Evolutionary conservation across 2,888 invertebrate genomes (phyloP).

Genomic region (Seladonia tumulorum): DNA sequence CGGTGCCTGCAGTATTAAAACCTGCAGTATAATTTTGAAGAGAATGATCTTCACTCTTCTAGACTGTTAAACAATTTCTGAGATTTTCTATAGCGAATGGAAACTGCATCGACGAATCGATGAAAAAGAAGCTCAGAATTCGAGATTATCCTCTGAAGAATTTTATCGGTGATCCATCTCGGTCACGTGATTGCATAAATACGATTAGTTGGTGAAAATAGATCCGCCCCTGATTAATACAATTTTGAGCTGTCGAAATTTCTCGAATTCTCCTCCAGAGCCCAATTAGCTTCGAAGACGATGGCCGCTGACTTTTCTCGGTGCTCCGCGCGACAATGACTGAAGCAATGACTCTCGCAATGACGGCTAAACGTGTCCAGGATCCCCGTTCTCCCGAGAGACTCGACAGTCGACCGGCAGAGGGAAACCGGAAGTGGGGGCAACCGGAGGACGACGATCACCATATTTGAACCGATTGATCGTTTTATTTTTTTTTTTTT

Average conservation of each 20-base stretch:
- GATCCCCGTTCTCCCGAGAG: conserved; percentile 5
- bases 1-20: no score
- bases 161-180: no score
- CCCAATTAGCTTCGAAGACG: background rate
- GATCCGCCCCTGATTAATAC: no score
- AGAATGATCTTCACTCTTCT: no score
- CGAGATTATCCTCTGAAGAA: no score
- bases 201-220: no score
- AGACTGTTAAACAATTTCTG: no score
- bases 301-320: background rate
- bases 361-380: background rate
- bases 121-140: no score
- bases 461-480: background rate
- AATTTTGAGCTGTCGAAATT: background rate
- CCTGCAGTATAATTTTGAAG: no score
- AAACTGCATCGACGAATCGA: no score
- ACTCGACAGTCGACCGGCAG: background rate
- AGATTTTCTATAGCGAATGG: no score
- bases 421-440: background rate
- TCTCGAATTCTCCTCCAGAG: background rate
- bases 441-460: background rate
- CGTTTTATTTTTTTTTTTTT: background rate
- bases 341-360: background rate
- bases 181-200: no score
- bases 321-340: background rate